Percentiles rank a stretch among this genome's conserved stretches.
These are phyloP conservation scores for Cephus sareptanus DNA, from an alignment of 2,888 invertebrate species.

Conservation along the genomic window DNA sequence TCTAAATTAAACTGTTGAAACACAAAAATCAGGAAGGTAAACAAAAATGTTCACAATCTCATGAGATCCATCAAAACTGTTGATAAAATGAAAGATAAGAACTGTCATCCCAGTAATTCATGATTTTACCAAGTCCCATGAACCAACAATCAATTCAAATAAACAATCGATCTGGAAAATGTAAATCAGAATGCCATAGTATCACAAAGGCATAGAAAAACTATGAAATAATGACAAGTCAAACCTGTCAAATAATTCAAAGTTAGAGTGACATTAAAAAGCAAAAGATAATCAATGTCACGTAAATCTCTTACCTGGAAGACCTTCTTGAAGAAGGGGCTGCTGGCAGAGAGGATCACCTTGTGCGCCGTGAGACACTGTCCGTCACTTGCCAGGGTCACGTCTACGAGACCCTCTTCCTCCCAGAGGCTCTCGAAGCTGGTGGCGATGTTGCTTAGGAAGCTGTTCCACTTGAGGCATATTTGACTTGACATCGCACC, in stretches of 20 bases:
- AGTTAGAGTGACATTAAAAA: not conserved
- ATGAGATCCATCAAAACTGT: not conserved
- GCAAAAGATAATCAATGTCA: not conserved
- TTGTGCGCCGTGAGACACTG: conserved; percentile 76
- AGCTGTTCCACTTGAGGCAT: conserved; percentile 78
- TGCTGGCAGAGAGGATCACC: conserved; percentile 76
- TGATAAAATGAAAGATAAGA: not conserved
- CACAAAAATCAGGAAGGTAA: not conserved
- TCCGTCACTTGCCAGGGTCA: conserved; percentile 76
- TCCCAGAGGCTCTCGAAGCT: conserved; percentile 75
- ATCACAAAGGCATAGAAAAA: not conserved
- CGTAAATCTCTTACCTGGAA: conserved; percentile 68
- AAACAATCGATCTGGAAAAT: not conserved
- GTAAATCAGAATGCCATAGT: not conserved
- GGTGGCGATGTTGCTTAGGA: conserved; percentile 73
- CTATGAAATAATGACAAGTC: not conserved
- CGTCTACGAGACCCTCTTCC: conserved; percentile 76
- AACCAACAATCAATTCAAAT: not conserved
- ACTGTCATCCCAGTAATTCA: not conserved
- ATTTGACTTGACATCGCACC: conserved; percentile 69
- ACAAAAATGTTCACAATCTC: not conserved
- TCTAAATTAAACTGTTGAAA: not conserved
- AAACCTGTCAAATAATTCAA: not conserved
- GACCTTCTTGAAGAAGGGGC: conserved; percentile 74
- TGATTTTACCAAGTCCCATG: not conserved